A percentile compares a stretch with the other conserved stretches of the same genome.
Conservation (phyloP, 2,113 vertebrate species). For the Motacilla alba region DNA sequence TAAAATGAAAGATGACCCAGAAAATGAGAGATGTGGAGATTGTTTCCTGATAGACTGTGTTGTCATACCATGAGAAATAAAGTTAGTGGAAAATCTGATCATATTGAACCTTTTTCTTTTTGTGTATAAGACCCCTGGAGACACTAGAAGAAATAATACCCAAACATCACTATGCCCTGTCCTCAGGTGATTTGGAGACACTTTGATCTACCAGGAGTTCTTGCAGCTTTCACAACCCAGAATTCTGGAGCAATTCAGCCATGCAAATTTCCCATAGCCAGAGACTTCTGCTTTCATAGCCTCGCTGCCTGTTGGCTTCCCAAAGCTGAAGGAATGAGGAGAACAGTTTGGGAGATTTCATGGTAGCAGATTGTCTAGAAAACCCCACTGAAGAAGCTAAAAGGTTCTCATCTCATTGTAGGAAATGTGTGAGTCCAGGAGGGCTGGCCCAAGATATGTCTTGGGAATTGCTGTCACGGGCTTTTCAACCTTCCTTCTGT, state of each 20-base stretch:
- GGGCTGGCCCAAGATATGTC: background rate
- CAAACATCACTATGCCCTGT: background rate
- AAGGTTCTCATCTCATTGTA: background rate
- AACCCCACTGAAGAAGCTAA: background rate
- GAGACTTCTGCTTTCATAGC: background rate
- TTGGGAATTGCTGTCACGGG: background rate
- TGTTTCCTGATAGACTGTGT: background rate
- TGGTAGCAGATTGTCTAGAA: background rate
- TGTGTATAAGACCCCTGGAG: background rate
- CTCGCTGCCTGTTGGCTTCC: background rate
- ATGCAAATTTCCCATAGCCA: background rate
- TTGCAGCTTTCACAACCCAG: background rate
- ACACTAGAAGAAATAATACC: background rate
- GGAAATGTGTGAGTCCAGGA: background rate
- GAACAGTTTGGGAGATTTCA: background rate
- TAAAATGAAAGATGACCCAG: background rate
- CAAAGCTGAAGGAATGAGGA: background rate
- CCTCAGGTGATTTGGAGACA: background rate
- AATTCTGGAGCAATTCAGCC: background rate
- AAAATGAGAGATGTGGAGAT: background rate
- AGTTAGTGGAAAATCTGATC: background rate
- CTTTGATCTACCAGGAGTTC: background rate
- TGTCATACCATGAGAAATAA: background rate
- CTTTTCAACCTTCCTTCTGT: background rate
- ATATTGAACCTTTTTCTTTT: background rate